Base-by-base conservation (phyloP, 1,140 invertebrate species). In the Goniozus legneri region DNA sequence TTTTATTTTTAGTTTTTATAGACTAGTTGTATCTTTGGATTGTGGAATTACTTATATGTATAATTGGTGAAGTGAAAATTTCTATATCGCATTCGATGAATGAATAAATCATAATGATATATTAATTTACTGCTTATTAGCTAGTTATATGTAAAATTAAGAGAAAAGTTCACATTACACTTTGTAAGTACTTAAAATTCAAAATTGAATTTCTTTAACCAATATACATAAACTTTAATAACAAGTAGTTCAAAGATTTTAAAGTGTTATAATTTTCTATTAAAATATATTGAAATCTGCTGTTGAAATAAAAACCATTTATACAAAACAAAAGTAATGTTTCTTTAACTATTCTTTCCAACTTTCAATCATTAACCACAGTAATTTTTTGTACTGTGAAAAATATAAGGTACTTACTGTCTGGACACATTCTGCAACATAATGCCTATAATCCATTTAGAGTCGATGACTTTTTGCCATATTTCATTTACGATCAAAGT, bases 401-500 rank as follows among this genome's bases (percentile, higher is more conserved):
- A 37, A 44, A 41, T 16, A 37, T 27, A 46, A 46, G 52, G 6
- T 41, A 60, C 69, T 74, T 52, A 74, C 71, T 58, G 51, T 3
- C 47, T 44, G 0, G 60, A 60, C 34, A 18, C 54, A 22, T 69
- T 74, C 6, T 52, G 15, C 2, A 73, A 3, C 22, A 52, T 31
- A 24, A 70, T 42, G 32, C 67, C 68, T 35, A 71, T 53, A 15
- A 73, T 51, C 71, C 72, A 75, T 40, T 72, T 64, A 19, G 68
- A 50, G 44, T 60, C 56, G 14, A 67, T 30, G 15, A 72, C 18
- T 16, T 53, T 42, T 19, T 72, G 70, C 67, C 67, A 72, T 2
- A 42, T 39, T 7, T 43, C 21, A 4, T 35, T 14, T 21, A 69
- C 13, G 4, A 51, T 12, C 7, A 70, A 45, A 3, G 47, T 43